Conservation (phyloP, 2,797 vertebrate genomes). For the Acridotheres tristis region DNA sequence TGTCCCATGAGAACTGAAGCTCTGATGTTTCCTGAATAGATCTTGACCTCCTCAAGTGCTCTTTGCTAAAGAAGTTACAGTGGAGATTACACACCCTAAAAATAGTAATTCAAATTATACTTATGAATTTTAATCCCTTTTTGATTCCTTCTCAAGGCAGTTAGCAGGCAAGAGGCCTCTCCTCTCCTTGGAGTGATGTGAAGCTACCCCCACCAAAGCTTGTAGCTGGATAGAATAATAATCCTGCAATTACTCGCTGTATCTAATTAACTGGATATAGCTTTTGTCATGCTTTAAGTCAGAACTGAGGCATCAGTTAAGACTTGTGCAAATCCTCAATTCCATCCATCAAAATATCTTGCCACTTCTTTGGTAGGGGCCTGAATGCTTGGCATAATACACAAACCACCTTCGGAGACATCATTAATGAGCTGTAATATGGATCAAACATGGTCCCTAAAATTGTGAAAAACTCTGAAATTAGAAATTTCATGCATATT, state of each 20-base stretch:
- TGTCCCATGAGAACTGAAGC: background rate
- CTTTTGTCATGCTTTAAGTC: background rate
- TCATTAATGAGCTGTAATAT: background rate
- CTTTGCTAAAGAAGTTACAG: conserved; percentile 17
- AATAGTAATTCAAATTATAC: conserved; percentile 14
- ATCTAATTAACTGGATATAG: background rate
- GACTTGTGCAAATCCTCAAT: background rate
- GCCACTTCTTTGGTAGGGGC: background rate
- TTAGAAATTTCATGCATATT: background rate
- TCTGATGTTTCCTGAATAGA: conserved; percentile 13
- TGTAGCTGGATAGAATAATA: background rate
- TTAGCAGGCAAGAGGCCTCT: background rate
- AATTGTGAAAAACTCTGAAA: background rate
- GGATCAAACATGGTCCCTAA: background rate
- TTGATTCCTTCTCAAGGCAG: background rate
- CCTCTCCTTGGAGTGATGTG: background rate
- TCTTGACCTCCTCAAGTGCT: conserved; percentile 9
- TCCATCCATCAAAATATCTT: background rate
- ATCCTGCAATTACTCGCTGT: background rate
- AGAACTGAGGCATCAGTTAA: background rate
- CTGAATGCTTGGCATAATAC: background rate
- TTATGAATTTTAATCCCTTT: conserved; percentile 24
- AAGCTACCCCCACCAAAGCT: background rate
- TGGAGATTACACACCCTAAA: background rate
- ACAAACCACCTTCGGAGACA: background rate